Base-by-base conservation (phyloP, 2,888 invertebrate genomes). In the Penaeus monodon region DNA sequence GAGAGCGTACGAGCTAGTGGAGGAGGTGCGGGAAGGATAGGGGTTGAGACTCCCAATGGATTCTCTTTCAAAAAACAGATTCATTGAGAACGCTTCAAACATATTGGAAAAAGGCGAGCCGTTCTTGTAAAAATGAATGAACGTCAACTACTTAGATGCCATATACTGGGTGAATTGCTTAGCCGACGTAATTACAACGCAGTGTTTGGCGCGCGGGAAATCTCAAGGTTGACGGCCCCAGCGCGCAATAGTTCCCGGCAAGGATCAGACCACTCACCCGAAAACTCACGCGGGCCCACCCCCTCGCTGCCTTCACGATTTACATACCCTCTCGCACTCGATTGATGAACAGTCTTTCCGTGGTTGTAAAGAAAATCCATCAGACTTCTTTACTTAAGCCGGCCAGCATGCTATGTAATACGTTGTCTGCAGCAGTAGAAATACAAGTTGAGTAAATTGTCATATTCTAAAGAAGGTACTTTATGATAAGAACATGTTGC, bases 221-320 rank as follows among this genome's bases (percentile, higher is more conserved):
- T 49, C 77, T 77, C 77, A 77, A 77, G 77, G 77, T 77, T 77
- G 77, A 77, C 77, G 77, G 77, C 77, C 77, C 49, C 77, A n/a
- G 44, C 63, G 57, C 63, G 78, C 78, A 27, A 14, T 4, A 64
- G 63, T 78, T 27, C 78, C 63, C 63, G 78, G 27, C n/a, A 78
- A 78, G 78, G 78, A 78, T 63, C 33, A 29, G 78, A 78, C 64
- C 78, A 78, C 17, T 64, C n/a, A 63, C 78, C 57, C 63, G 63
- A 24, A 38, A 63, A 20, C 63, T 63, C 29, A n/a, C 78, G 29
- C 77, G 8, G 12, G 1, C 57, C 63, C 64, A 12, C 22, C 78
- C n/a, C 78, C 49, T 49, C 49, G 1, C 49, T 14, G 49, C 49
- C 49, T 49, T 49, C 49, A 6, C 8, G 49, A 49, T 49, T 49